Evolutionary conservation across 2,797 vertebrate genomes (phyloP).

Genomic region (Epinephelus malabaricus): DNA sequence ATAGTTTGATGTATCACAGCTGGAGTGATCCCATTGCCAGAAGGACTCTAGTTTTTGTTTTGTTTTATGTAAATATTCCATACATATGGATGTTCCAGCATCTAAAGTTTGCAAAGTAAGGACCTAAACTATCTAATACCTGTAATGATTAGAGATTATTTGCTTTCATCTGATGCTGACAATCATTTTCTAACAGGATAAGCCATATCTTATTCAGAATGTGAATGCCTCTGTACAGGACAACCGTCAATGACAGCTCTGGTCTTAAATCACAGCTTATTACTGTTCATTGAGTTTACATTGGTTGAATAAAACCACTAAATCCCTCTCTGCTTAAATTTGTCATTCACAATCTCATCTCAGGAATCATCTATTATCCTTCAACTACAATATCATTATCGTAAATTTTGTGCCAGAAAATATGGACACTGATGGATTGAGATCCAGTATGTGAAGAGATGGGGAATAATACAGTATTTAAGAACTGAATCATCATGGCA

Average conservation of each 20-base stretch:
- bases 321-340: neutral
- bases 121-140: neutral
- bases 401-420: neutral
- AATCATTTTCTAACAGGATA: neutral
- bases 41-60: neutral
- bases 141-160: neutral
- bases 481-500: neutral
- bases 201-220: neutral
- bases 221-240: neutral
- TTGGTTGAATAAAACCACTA: neutral
- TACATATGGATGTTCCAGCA: neutral
- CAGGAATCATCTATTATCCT: neutral
- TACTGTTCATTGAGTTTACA: neutral
- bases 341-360: constrained; percentile 9
- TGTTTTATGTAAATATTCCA: neutral
- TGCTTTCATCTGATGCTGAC: neutral
- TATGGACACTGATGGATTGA: constrained; percentile 1
- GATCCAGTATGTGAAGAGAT: constrained; percentile 3
- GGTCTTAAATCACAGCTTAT: constrained; percentile 6
- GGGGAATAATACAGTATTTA: neutral
- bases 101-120: neutral
- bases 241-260: neutral
- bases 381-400: neutral
- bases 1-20: too few species aligned
- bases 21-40: too few species aligned